Conservation (phyloP, 2,888 invertebrate species). For the Lissonota sp. region DNA sequence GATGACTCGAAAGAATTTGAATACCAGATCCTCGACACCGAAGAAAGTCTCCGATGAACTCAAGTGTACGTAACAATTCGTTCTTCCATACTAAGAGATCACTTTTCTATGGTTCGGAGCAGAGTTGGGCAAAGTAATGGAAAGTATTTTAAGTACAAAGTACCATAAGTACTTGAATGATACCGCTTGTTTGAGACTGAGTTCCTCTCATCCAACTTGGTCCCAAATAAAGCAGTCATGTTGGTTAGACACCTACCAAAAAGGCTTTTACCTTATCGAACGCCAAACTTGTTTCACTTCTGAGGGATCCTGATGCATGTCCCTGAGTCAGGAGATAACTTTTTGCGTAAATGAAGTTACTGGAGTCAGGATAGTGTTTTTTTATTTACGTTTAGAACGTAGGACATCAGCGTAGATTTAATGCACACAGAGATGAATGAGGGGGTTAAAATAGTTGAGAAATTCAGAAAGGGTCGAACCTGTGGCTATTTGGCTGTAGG, state of each 20-base stretch:
- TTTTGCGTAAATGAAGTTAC: conserved; percentile 60
- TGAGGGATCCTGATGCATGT: conserved; percentile 32
- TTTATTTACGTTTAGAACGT: conserved; percentile 69
- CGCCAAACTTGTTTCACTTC: conserved; percentile 33
- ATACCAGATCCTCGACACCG: conserved; percentile 21
- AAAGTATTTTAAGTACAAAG: too few relatives aligned
- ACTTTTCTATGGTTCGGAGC: too few relatives aligned
- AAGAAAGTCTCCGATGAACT: neutral
- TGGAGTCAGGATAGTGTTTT: conserved; percentile 61
- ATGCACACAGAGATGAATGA: conserved; percentile 39
- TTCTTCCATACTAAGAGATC: too few relatives aligned
- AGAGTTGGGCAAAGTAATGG: too few relatives aligned
- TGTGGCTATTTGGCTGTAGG: conserved; percentile 60
- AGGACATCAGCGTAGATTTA: conserved; percentile 17
- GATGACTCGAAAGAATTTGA: conserved; percentile 54
- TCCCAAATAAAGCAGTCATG: too few relatives aligned
- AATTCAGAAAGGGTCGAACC: conserved; percentile 23
- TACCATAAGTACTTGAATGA: too few relatives aligned
- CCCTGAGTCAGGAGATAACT: conserved; percentile 57
- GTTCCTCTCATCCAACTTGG: too few relatives aligned
- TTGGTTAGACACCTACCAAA: neutral
- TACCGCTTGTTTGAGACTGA: too few relatives aligned
- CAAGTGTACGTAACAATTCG: neutral
- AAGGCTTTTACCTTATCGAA: conserved; percentile 38
- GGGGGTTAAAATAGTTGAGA: conserved; percentile 24